Evolutionary conservation across 2,797 vertebrate species (phyloP), one percentile per base, ranked within the genome.

Genomic region (Oreochromis grahami): DNA sequence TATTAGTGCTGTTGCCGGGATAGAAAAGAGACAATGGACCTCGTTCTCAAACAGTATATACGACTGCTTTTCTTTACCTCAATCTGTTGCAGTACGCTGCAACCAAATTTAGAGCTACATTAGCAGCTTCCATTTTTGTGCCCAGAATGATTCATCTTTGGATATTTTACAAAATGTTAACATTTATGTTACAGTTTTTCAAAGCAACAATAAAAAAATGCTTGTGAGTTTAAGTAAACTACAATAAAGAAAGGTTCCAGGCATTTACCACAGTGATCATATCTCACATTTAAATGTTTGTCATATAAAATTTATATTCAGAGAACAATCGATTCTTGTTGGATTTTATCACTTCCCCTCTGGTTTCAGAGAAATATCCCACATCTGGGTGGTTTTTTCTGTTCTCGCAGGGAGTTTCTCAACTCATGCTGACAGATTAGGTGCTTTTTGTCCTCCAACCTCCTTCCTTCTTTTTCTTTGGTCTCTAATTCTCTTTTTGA

Each of bases 21-120:
- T 5, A 48, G 15, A 48, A 17, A 15, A 48, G n/a, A 70, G 63
- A 43, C 8, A 10, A 41, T 0, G 0, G 8, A 21, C 38, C 5
- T 45, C 21, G 3, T n/a, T 65, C 60, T 14, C 60, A 21, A 21
- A 63, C 34, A 13, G 34, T 13, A 19, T 65, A 7, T 0, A n/a
- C 7, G 6, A 38, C 58, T 63, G 17, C 19, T 38, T 38, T 17
- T 4, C 21, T 1, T 70, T 10, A 26, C 21, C 65, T 45, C 21
- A 17, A 17, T 70, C 41, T 45, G 65, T 5, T 70, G 26, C 55
- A 17, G 38, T 45, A 45, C 5, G 5, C 63, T 0, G 41, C 38
- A 45, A 3, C 4, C 41, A 2, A 17, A 45, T 4, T 70, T 45
- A 70, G 41, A 29, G 41, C 65, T 45, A 0, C 14, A 8, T 1